These are phyloP conservation scores for Dromococcyx pavoninus DNA, from an alignment of 2,797 vertebrate genomes.

Conservation along the genomic window DNA sequence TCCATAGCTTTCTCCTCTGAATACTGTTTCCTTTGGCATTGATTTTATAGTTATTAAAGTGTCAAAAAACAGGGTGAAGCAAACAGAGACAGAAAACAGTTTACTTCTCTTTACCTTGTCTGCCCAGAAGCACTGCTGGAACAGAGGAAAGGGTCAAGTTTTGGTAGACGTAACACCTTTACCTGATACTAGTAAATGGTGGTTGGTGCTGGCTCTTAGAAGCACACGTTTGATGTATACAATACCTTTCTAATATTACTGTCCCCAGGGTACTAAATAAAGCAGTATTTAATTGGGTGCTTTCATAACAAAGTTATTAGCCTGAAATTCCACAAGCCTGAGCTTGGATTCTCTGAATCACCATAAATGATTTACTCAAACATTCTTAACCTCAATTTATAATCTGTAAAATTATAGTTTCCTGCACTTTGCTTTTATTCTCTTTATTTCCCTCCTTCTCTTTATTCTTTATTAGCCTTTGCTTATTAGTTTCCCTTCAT, in stretches of 20 bases:
- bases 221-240: background rate
- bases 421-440: no score
- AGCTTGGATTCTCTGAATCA: background rate
- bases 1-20: background rate
- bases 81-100: background rate
- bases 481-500: background rate
- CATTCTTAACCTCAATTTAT: background rate
- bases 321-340: background rate
- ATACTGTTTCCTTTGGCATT: background rate
- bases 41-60: background rate
- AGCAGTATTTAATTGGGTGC: background rate
- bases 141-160: background rate
- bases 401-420: background rate
- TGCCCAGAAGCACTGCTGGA: background rate
- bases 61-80: background rate
- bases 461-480: background rate
- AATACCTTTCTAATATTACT: background rate
- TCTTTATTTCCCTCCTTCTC: accelerated
- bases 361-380: background rate
- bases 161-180: background rate
- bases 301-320: background rate
- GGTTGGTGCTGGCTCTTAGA: background rate
- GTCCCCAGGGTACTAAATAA: background rate
- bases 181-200: background rate
- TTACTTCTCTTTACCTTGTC: background rate